phyloP scores from a whole-genome alignment of 1,140 invertebrate genomes.

The Heliconius congener region DNA sequence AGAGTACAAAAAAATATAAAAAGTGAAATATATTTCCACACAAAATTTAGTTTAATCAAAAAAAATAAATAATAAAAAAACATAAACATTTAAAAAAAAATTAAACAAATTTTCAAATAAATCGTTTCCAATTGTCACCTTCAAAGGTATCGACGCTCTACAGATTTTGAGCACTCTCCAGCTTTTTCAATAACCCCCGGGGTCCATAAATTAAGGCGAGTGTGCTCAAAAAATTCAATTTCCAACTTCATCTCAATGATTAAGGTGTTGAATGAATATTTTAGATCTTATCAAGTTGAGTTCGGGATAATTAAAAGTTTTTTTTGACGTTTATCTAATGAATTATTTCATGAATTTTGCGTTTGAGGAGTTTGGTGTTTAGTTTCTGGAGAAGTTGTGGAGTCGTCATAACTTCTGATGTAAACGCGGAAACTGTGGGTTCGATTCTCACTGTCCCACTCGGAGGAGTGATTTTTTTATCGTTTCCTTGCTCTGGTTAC shows the following conservation, averaged over 20 bases:
- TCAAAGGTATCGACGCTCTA: slow-evolving; percentile 10
- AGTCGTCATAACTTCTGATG: too few species aligned
- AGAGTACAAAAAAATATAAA: too few species aligned
- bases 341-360: not conserved
- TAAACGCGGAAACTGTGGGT: too few species aligned
- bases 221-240: slow-evolving; percentile 47
- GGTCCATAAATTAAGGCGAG: slow-evolving; percentile 48
- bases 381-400: too few species aligned
- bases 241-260: slow-evolving; percentile 35
- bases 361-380: too few species aligned
- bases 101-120: not conserved
- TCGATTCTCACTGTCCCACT: too few species aligned
- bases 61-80: not conserved
- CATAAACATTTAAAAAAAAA: not conserved
- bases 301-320: slow-evolving; percentile 23
- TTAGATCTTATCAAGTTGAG: slow-evolving; percentile 13
- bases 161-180: slow-evolving; percentile 36
- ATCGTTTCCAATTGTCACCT: not conserved
- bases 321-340: not conserved
- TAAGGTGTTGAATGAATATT: slow-evolving; percentile 35
- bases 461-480: too few species aligned
- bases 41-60: not conserved
- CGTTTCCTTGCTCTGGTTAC: not conserved
- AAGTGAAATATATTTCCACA: not conserved
- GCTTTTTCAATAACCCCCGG: slow-evolving; percentile 43